These are phyloP conservation scores for Blastomussa wellsi DNA, from an alignment of 92 coral and sea anemone genomes.

Conservation along the genomic window DNA sequence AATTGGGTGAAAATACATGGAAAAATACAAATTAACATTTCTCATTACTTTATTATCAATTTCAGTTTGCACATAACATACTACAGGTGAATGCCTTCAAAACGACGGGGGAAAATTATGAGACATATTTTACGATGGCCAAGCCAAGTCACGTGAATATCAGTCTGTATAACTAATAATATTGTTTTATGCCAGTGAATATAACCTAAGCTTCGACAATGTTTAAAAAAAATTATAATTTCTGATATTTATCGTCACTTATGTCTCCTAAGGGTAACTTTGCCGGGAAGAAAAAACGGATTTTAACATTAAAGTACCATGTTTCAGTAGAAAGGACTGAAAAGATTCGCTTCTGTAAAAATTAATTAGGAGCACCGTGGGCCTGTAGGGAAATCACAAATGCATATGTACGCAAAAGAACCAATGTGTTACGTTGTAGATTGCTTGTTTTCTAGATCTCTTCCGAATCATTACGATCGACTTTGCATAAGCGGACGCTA, in stretches of 20 bases:
- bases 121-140: not conserved
- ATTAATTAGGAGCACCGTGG: no score
- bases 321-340: no score
- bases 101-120: not conserved
- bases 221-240: not conserved
- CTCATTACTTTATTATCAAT: not conserved
- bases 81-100: not conserved
- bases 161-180: no score
- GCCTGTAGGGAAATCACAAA: no score
- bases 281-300: not conserved
- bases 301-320: no score
- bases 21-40: not conserved
- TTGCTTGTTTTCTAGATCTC: not conserved
- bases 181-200: not conserved
- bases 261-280: not conserved
- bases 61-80: not conserved
- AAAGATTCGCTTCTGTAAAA: no score
- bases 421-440: not conserved
- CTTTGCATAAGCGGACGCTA: not conserved
- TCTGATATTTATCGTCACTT: not conserved
- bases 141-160: not conserved
- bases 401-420: not conserved
- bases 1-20: not conserved
- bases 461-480: not conserved
- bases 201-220: not conserved